Percentiles rank a stretch among this genome's conserved stretches.
Conservation (phyloP, 1,140 invertebrate species). For the Forficula auricularia region DNA sequence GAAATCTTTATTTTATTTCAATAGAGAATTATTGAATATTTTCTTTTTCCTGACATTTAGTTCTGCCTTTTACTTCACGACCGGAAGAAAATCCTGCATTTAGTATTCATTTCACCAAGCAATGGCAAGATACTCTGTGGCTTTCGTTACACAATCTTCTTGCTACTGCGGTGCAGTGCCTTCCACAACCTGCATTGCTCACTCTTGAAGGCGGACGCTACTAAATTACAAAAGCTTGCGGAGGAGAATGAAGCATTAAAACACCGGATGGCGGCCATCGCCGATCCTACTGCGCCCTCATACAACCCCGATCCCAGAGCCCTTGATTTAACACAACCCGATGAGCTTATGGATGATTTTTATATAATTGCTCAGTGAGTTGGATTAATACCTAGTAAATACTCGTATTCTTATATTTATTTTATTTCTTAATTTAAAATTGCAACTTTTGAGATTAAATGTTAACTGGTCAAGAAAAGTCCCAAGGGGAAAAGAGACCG, state of each 20-base stretch:
- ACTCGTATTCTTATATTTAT: too few species aligned
- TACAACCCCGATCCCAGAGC: constrained; percentile 29
- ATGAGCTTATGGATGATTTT: constrained; percentile 78
- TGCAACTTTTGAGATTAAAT: too few species aligned
- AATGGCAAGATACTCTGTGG: constrained; percentile 87
- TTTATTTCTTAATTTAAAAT: too few species aligned
- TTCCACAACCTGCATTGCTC: constrained; percentile 64
- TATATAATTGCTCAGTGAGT: constrained; percentile 72
- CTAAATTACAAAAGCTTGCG: constrained; percentile 56
- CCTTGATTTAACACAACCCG: constrained; percentile 22
- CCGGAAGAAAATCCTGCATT: constrained; percentile 80
- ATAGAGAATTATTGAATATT: too few species aligned
- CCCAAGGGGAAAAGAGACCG: too few species aligned
- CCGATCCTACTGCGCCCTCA: constrained; percentile 37
- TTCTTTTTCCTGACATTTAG: too few species aligned
- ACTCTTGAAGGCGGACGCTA: constrained; percentile 71
- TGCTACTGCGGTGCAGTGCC: constrained; percentile 50
- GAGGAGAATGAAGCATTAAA: constrained; percentile 64
- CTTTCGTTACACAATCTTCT: constrained; percentile 90
- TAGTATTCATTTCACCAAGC: constrained; percentile 72
- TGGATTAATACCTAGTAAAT: too few species aligned
- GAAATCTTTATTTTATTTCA: too few species aligned
- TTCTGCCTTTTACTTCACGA: constrained; percentile 76
- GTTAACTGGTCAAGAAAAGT: too few species aligned
- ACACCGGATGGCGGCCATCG: constrained; percentile 28